Conservation (phyloP, 2,113 vertebrate species). For the Numenius arquata region DNA sequence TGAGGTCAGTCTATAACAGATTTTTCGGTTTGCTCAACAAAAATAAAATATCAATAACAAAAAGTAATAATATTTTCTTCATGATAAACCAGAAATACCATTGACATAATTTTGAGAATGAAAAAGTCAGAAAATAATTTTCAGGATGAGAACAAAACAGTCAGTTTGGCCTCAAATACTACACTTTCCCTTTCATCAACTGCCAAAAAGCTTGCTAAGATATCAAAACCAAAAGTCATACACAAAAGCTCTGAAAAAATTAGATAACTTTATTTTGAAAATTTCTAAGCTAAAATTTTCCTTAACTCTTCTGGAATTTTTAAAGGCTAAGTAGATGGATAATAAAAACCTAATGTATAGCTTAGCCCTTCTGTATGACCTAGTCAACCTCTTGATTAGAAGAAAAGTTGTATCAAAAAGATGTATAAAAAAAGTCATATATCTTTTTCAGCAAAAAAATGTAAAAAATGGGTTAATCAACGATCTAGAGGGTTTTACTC, state of each 20-base stretch:
- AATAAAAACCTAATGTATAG: not conserved
- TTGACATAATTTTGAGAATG: not conserved
- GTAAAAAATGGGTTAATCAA: not conserved
- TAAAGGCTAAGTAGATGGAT: not conserved
- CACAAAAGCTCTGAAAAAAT: not conserved
- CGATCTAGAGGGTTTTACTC: conserved; percentile 20
- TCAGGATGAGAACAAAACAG: not conserved
- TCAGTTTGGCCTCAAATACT: not conserved
- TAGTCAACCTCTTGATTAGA: not conserved
- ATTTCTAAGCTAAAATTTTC: not conserved
- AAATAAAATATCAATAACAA: not conserved
- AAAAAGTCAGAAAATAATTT: not conserved
- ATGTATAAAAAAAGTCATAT: not conserved
- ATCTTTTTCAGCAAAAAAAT: too few species aligned
- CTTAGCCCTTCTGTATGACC: not conserved
- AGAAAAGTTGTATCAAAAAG: not conserved
- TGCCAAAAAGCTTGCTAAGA: not conserved
- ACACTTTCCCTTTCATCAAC: not conserved
- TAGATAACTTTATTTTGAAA: not conserved
- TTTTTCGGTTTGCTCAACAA: not conserved
- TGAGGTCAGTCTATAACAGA: not conserved
- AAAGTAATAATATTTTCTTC: not conserved
- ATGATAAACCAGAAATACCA: not conserved
- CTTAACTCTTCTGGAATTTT: not conserved
- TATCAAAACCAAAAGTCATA: not conserved